A percentile compares a stretch with the other conserved stretches of the same genome.
Evolutionary conservation across 1,140 invertebrate genomes (phyloP).

Genomic region (Eulimnadia texana): DNA sequence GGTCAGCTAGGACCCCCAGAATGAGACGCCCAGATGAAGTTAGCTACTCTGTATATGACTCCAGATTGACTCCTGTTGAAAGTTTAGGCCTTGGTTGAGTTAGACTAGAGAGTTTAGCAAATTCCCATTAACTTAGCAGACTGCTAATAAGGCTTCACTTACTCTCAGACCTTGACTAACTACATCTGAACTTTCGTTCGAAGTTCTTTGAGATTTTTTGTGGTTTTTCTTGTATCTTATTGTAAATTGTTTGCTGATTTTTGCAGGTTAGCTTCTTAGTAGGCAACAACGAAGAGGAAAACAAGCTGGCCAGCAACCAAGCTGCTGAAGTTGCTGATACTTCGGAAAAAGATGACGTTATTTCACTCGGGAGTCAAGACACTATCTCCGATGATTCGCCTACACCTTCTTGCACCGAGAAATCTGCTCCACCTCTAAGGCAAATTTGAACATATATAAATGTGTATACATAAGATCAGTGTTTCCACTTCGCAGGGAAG

Average conservation of each 20-base stretch:
- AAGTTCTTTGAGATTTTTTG: neutral
- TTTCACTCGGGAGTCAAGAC: conserved; percentile 14
- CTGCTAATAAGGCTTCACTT: too few relatives aligned
- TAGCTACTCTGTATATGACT: too few relatives aligned
- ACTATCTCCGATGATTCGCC: conserved; percentile 10
- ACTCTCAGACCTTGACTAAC: too few relatives aligned
- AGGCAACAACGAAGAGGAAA: neutral
- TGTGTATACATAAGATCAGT: neutral
- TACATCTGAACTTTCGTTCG: neutral
- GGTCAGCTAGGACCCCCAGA: too few relatives aligned
- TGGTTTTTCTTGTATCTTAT: neutral
- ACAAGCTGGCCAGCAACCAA: neutral
- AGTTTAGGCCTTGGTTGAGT: too few relatives aligned
- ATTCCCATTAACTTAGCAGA: too few relatives aligned
- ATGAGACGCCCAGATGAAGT: too few relatives aligned
- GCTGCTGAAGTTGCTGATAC: neutral
- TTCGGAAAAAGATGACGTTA: conserved; percentile 6
- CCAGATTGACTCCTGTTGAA: too few relatives aligned
- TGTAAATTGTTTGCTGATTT: neutral
- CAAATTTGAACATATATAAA: neutral
- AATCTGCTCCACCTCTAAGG: neutral
- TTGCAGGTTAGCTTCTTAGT: conserved; percentile 12
- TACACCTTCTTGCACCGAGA: neutral
- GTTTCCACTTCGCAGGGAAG: neutral
- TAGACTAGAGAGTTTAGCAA: too few relatives aligned